phyloP scores from a whole-genome alignment of 2,888 invertebrate species.

The Himalopsyche kuldschensis region DNA sequence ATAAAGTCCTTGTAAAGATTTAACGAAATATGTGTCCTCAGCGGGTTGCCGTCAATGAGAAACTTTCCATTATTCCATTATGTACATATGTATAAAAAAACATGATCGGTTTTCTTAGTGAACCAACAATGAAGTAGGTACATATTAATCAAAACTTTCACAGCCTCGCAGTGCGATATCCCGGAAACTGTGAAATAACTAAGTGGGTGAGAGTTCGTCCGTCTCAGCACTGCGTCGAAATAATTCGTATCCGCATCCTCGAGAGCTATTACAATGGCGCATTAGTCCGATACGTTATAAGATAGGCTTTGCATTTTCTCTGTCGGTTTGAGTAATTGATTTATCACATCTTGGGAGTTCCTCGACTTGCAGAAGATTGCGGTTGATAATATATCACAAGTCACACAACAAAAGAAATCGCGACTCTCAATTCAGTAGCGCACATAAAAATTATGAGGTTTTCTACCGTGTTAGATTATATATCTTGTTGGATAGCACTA shows the following conservation, averaged over 20 bases:
- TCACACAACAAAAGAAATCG: not conserved
- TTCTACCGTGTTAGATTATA: too few species aligned
- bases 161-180: not conserved
- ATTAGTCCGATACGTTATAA: not conserved
- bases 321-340: not conserved
- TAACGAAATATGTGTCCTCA: too few species aligned
- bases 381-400: not conserved
- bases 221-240: not conserved
- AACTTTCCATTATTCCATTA: too few species aligned
- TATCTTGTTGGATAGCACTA: too few species aligned
- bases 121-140: too few species aligned
- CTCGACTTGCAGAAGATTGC: not conserved
- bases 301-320: not conserved
- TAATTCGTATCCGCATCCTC: not conserved
- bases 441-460: not conserved
- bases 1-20: too few species aligned
- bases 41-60: too few species aligned
- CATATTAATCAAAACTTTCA: not conserved
- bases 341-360: constrained; percentile 2
- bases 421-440: not conserved
- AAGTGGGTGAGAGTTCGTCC: not conserved
- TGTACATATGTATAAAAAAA: too few species aligned
- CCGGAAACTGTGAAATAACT: not conserved
- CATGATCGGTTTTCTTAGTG: too few species aligned
- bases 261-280: not conserved